Evolutionary conservation across 2,113 vertebrate genomes (phyloP), one percentile per base, ranked within the genome.

Genomic region (Eulemur macaco): DNA sequence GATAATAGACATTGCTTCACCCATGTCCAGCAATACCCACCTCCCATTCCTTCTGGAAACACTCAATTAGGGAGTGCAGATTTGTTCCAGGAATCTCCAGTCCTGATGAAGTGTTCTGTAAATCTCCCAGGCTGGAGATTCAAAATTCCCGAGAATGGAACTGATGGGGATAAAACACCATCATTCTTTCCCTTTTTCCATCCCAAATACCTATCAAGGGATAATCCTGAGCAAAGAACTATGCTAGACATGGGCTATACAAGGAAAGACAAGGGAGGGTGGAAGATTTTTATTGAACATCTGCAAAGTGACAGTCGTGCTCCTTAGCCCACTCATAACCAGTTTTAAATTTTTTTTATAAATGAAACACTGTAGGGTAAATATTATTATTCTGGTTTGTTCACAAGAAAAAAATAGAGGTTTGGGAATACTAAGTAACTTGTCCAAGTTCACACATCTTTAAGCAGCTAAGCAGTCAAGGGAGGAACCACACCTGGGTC

Each of bases 1-100:
- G 37, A 15, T 71, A 37, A 9, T 73, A 97, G 95, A 94, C 82
- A 6, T 92, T 96, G 85, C 66, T 81, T 96, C 94, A 92, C 63
- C 39, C 18, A 8, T 6, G 66, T 17, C 15, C 45, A 18, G 17
- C 20, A 37, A 27, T 31, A 18, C 42, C 39, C 37, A 1, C 13
- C 74, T 76, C 87, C 68, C 63, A 15, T 58, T 84, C 52, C 34
- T 80, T 95, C 87, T 84, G 60, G 66, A 58, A 47, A 54, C n/a
- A 18, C 17, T 68, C 54, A 21, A 15, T 23, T 25, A 15, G 50
- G 21, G 4, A 31, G 18, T 5, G 7, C 0, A 56, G 52, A 34
- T 69, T 58, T 23, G 0, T 60, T n/a, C 63, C 71, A 47, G 68
- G 34, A n/a, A 64, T 39, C 37, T 74, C 15, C 8, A 31, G 56